Evolutionary conservation across 37 sponge, comb jelly and placozoan species (phyloP).

Genomic region (Geodia barretti): DNA sequence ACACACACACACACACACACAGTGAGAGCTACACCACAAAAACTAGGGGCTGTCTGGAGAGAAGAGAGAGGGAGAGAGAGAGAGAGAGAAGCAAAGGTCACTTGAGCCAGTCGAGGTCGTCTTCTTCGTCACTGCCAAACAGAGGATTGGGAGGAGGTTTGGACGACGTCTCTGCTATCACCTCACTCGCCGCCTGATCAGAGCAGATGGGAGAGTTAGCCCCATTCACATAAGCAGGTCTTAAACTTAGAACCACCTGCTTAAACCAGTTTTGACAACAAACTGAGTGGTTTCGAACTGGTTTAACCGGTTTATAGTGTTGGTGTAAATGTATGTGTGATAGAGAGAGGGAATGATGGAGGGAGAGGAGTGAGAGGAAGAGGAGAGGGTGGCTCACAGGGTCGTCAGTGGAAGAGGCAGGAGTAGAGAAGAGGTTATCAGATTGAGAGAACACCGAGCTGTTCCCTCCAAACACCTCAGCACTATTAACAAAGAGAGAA

Average conservation of each 20-base stretch:
- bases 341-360: not conserved
- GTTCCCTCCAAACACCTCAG: conserved; percentile 45
- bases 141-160: conserved; percentile 14
- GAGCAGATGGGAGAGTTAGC: not conserved
- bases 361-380: not conserved
- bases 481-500: conserved; percentile 20
- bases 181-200: no score
- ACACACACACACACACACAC: no score
- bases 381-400: not conserved
- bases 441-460: not conserved
- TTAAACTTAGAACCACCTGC: no score
- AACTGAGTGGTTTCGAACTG: no score
- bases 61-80: not conserved
- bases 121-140: conserved; percentile 47
- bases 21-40: no score
- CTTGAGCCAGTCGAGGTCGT: conserved; percentile 67
- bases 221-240: no score
- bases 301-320: not conserved
- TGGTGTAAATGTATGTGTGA: not conserved
- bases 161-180: not conserved
- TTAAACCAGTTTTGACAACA: no score
- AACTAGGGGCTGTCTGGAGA: no score
- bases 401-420: not conserved
- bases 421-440: not conserved
- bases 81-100: not conserved